Base-by-base conservation (phyloP, 2,888 invertebrate genomes). In the Euspilapteryx auroguttella region DNA sequence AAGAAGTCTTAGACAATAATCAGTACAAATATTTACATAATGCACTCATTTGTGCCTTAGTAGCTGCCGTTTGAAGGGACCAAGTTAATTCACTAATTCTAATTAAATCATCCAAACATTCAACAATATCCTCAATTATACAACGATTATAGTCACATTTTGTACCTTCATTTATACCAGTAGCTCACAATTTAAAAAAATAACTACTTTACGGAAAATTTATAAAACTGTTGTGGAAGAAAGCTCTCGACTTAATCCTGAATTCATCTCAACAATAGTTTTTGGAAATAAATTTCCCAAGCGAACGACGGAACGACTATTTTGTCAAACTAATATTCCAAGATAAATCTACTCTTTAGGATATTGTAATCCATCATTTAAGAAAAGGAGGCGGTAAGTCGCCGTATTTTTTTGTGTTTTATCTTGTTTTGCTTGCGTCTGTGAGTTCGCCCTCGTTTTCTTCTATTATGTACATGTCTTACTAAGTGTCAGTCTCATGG, bases 401-500 rank as follows among this genome's bases (percentile, higher is more conserved):
- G n/a, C n/a, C n/a, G n/a, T 31, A 42, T 41, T 45, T 46, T 47
- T 44, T 41, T 36, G 30, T 37, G 36, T 47, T 33, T 39, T 42
- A 41, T 41, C 44, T 39, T 35, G 36, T 34, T 38, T 35, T 34
- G 37, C 38, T 29, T 29, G 24, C 13, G 15, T 8, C 20, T 9
- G n/a, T n/a, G 3, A 41, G 43, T 48, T 56, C 53, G 51, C 47
- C 44, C 40, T 50, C 57, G 54, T 49, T 46, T 41, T 55, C n/a
- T n/a, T 49, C 50, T 45, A 58, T 62, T 53, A 40, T 49, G 45
- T 54, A 32, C 51, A 59, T 38, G 61, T 63, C 71, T 73, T 55
- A 53, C 62, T 25, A 62, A 55, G 69, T 68, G 52, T 75, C 73
- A 75, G 73, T 75, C 73, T 75, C 73, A 71, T 71, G 48, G 54